These are phyloP conservation scores for Melitaea athalia DNA, from an alignment of 2,888 invertebrate genomes.

Conservation along the genomic window DNA sequence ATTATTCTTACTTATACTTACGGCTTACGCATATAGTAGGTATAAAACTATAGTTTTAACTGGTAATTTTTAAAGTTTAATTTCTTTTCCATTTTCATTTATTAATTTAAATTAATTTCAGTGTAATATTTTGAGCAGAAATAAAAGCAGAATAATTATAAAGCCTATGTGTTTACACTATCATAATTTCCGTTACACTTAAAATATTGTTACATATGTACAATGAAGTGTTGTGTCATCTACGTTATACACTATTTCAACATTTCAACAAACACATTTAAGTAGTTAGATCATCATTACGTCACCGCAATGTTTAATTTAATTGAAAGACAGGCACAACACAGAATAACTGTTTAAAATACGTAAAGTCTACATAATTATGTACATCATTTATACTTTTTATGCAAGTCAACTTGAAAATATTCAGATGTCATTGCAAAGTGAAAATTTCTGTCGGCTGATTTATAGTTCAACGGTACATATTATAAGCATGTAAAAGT, in stretches of 20 bases:
- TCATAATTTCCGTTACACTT: no score
- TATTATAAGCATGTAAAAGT: no score
- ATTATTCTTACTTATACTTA: not conserved
- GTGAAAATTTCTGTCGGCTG: not conserved
- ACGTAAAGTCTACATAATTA: constrained; percentile 1
- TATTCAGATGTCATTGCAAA: not conserved
- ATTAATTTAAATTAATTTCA: no score
- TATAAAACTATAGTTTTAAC: not conserved
- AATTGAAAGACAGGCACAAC: not conserved
- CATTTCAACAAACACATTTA: not conserved
- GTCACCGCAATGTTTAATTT: not conserved
- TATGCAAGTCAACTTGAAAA: not conserved
- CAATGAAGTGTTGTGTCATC: no score
- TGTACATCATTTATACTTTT: not conserved
- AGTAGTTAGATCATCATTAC: not conserved
- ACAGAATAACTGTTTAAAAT: not conserved
- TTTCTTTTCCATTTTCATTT: no score
- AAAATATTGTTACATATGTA: no score
- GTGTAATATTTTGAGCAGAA: no score
- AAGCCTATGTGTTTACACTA: no score
- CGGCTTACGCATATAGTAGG: no score
- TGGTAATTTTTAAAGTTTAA: not conserved
- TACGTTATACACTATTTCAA: no score
- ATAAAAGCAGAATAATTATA: no score
- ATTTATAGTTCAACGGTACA: no score